Evolutionary conservation across 2,113 vertebrate genomes (phyloP), one percentile per base, ranked within the genome.

Genomic region (Ginglymostoma cirratum): DNA sequence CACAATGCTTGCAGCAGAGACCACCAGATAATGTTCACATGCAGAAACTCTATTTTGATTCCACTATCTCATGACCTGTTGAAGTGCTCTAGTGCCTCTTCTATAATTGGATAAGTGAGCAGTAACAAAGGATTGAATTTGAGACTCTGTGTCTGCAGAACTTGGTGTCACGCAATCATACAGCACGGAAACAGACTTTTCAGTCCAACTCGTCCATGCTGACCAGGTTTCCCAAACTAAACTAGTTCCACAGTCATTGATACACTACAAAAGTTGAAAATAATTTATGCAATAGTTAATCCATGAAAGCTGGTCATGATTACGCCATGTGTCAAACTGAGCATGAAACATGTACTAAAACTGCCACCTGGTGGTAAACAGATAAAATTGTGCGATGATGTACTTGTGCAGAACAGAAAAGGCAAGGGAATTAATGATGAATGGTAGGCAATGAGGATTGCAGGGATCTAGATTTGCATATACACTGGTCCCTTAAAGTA

Each of bases 291-390:
- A 66, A 19, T 66, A 38, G 89, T 21, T 38, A 61, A 34, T 92
- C 45, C 17, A 67, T 66, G 15, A 65, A 93, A 93, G 34, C 24
- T 12, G 52, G 27, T 87, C 48, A 87, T 87, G 48, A 55, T 27
- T 67, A 92, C 34, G n/a, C n/a, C 27, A 90, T 38, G 15, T 66
- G n/a, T 83, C 14, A 83, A 83, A 45, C 3, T 83, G 61, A 42
- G 38, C 52, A 15, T 70, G 1, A 52, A 48, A 15, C 42, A 95
- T 52, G 67, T 72, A 67, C 10, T 48, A 52, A 95, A 70, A 76
- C 67, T 95, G 89, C 92, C 92, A 69, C 66, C 92, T 45, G 70
- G 38, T 95, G 94, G 67, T 76, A 27, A 72, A 48, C 70, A 52
- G 48, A 48, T 61, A 12, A 12, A 61, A 61, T 8, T 61, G 55